phyloP scores from a whole-genome alignment of 1,140 invertebrate species.

The Papilio xuthus region DNA sequence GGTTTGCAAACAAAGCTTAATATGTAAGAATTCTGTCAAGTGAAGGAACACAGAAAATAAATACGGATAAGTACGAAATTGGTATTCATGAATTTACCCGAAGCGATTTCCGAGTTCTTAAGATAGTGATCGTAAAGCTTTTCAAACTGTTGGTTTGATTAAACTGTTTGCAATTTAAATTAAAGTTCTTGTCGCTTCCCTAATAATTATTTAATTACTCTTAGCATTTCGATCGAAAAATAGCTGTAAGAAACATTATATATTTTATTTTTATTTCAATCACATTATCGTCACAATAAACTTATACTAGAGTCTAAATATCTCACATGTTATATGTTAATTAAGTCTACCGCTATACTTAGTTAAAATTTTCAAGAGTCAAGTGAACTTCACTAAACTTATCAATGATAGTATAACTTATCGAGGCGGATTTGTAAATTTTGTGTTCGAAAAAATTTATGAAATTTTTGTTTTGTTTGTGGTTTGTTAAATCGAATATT shows the following conservation, averaged over 20 bases:
- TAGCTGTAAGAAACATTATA: background rate
- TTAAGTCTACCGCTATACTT: too few species aligned
- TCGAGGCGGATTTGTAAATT: too few species aligned
- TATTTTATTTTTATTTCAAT: too few species aligned
- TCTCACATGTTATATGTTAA: too few species aligned
- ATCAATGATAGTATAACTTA: too few species aligned
- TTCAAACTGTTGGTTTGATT: slow-evolving; percentile 25
- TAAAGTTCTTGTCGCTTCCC: slow-evolving; percentile 14
- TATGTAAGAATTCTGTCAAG: background rate
- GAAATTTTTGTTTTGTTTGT: background rate
- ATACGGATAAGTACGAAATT: slow-evolving; percentile 30
- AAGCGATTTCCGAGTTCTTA: slow-evolving; percentile 20
- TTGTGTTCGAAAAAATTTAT: too few species aligned
- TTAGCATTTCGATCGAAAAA: background rate
- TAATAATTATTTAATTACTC: slow-evolving; percentile 9
- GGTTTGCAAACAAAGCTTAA: background rate
- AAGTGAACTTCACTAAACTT: too few species aligned
- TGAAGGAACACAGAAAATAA: slow-evolving; percentile 7
- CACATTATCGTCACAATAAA: too few species aligned
- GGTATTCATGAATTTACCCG: slow-evolving; percentile 43
- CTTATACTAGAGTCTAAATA: too few species aligned
- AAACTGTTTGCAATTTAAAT: slow-evolving; percentile 27
- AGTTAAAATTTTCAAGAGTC: too few species aligned
- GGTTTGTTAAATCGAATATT: background rate
- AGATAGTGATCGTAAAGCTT: slow-evolving; percentile 32